Base-by-base conservation (phyloP, 2,797 vertebrate genomes). In the Pteropus rufus region DNA sequence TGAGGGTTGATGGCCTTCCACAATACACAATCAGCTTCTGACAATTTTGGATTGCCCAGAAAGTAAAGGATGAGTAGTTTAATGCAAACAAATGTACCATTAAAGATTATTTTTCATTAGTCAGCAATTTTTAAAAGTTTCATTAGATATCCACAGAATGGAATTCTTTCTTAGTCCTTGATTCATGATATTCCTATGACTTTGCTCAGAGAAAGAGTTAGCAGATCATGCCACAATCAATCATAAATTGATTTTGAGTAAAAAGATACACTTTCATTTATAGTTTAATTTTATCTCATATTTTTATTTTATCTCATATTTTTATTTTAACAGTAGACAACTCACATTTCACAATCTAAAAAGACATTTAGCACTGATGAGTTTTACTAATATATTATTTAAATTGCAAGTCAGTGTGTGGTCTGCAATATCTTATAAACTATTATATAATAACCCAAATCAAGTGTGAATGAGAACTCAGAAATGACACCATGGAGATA, bases 121-220 rank as follows among this genome's bases (percentile, higher is more conserved):
- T 87, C 65, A 96, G 18, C 29, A 87, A 60, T 77, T 91, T 92
- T 89, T 77, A 26, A 83, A 97, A 83, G 29, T 96, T 89, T 31
- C 3, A 23, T 44, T 75, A 76, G 2, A 11, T 73, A 69, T 77
- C 91, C 93, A 2, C 34, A 90, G 41, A 94, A 54, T 65, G 11
- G 9, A 65, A 69, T 72, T 92, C 31, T 96, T 96, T 23, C 67
- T 46, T 93, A 97, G 70, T 56, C 44, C 92, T 96, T 96, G 58
- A 88, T 94, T 97, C 85, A 62, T 84, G 14, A 65, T 89, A 5
- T 52, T 93, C 26, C 80, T 64, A 75, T 70, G 62, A 94, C 60
- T 96, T 97, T 95, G 81, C 69, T 97, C 49, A 88, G 76, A 89
- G 12, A 1, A 96, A 96, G 24, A 83, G 3, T 46, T 94, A 67